phyloP scores from a whole-genome alignment of 1,140 invertebrate species.

The Acarapis woodi region DNA sequence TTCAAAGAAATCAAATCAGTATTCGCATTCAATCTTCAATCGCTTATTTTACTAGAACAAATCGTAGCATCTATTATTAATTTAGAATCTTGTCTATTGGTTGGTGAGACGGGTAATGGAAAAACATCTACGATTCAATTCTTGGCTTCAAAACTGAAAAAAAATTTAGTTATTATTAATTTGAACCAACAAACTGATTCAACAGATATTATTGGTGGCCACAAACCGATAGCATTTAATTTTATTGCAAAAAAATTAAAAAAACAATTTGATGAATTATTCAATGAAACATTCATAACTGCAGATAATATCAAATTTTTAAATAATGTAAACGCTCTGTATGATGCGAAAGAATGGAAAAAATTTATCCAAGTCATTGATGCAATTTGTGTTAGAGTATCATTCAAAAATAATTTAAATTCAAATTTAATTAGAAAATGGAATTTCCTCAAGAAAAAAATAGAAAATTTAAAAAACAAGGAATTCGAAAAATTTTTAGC shows the following conservation, averaged over 20 bases:
- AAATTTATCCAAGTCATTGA: constrained; percentile 41
- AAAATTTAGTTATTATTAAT: constrained; percentile 79
- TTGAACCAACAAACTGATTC: constrained; percentile 98
- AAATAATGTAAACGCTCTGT: constrained; percentile 38
- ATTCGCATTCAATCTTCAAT: constrained; percentile 25
- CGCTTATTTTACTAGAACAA: constrained; percentile 50
- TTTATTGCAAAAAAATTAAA: constrained; percentile 46
- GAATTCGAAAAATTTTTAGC: constrained; percentile 37
- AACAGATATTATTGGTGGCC: constrained; percentile 78
- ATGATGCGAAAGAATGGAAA: constrained; percentile 32
- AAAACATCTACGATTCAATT: constrained; percentile 92
- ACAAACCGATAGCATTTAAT: constrained; percentile 76
- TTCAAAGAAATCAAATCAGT: not conserved
- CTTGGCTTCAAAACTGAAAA: constrained; percentile 38
- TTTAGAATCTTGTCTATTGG: constrained; percentile 68
- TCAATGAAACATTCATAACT: constrained; percentile 40
- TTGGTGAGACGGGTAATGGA: constrained; percentile 93
- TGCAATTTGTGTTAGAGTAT: constrained; percentile 34
- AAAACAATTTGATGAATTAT: constrained; percentile 55
- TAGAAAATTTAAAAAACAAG: constrained; percentile 31
- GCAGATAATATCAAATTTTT: constrained; percentile 60
- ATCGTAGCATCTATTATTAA: constrained; percentile 46
- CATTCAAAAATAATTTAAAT: constrained; percentile 18
- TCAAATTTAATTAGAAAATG: constrained; percentile 19
- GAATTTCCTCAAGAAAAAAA: constrained; percentile 31